Conservation (phyloP, 2,888 invertebrate species). For the Toxonevra muliebris region DNA sequence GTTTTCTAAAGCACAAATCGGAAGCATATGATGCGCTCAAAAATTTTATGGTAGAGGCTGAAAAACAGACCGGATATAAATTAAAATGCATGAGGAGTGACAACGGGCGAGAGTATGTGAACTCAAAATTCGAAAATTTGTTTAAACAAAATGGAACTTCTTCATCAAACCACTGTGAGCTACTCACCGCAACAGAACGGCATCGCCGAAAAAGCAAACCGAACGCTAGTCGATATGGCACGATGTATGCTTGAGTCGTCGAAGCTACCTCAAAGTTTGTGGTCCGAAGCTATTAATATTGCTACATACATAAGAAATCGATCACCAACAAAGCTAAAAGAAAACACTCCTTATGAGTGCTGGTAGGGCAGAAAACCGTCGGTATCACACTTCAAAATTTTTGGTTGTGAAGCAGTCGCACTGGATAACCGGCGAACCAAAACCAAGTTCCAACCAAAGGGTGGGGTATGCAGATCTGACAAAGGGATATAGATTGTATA, state of each 20-base stretch:
- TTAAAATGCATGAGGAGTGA: constrained; percentile 32
- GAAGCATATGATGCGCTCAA: constrained; percentile 18
- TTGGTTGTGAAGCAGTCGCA: constrained; percentile 7
- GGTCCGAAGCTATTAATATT: constrained; percentile 39
- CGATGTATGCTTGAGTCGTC: constrained; percentile 32
- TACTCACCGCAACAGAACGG: constrained; percentile 44
- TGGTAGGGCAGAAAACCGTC: constrained; percentile 37
- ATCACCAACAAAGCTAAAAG: constrained; percentile 32
- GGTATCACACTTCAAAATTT: constrained; percentile 26
- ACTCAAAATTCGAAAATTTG: constrained; percentile 22
- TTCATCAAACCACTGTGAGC: constrained; percentile 36
- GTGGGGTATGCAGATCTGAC: constrained; percentile 33
- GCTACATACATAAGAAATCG: constrained; percentile 41
- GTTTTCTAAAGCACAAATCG: constrained; percentile 33
- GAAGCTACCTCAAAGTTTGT: constrained; percentile 4
- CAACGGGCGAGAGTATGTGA: constrained; percentile 30
- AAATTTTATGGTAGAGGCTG: constrained; percentile 18
- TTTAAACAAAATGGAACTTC: not conserved
- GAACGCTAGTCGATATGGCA: constrained; percentile 41
- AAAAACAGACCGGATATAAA: constrained; percentile 22
- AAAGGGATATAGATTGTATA: constrained; percentile 37
- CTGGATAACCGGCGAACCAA: not conserved
- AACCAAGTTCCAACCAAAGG: constrained; percentile 36
- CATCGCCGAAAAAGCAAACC: constrained; percentile 40
- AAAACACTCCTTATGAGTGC: constrained; percentile 36